Evolutionary conservation across 2,797 vertebrate species (phyloP).

Genomic region (Neostethus bicornis): DNA sequence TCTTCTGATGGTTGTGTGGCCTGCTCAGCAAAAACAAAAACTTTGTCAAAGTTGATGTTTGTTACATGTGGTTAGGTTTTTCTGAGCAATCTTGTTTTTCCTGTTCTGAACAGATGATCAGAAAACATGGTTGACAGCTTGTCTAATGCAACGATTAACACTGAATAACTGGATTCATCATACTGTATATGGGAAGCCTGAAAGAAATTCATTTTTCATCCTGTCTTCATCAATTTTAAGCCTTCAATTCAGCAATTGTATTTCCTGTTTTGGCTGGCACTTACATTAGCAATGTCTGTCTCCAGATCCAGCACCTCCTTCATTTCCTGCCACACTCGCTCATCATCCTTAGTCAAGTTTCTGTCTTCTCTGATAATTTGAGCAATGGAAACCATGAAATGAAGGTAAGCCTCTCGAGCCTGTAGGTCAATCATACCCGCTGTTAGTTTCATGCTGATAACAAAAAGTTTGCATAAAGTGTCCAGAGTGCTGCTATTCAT

Average conservation of each 20-base stretch:
- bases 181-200: conserved; percentile 22
- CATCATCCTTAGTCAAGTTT: conserved; percentile 83
- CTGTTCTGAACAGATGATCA: conserved; percentile 22
- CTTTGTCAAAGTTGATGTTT: conserved; percentile 5
- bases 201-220: conserved; percentile 42
- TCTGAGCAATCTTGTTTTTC: conserved; percentile 28
- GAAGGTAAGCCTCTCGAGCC: conserved; percentile 92
- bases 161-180: conserved; percentile 23
- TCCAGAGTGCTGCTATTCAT: no score
- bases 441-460: conserved; percentile 5
- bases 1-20: conserved; percentile 91
- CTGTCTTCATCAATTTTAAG: conserved; percentile 34
- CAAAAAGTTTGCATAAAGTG: conserved; percentile 1
- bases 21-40: conserved; percentile 66
- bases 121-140: conserved; percentile 16
- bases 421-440: conserved; percentile 51
- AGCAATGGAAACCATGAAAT: conserved; percentile 91
- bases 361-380: conserved; percentile 88
- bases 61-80: conserved; percentile 13
- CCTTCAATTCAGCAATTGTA: conserved; percentile 17
- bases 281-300: conserved; percentile 92
- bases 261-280: conserved; percentile 55
- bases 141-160: conserved; percentile 13
- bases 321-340: conserved; percentile 88
- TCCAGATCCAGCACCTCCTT: conserved; percentile 90